Base-by-base conservation (phyloP, 1,140 invertebrate genomes). In the Nixonia krombeini region DNA sequence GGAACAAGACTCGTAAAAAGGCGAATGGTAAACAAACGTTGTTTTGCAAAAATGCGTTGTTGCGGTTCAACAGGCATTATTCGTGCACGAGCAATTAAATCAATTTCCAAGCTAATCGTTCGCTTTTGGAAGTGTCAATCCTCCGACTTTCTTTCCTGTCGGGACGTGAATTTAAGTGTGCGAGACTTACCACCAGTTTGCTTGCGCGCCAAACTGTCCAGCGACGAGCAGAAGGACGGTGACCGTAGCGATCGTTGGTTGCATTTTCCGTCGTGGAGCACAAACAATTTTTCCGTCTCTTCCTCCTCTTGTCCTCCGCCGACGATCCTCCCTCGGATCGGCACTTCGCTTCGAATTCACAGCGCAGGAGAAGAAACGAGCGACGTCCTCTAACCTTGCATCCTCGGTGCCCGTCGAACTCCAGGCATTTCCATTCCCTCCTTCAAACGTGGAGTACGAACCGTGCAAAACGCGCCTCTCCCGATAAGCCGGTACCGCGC, bases 111-210 rank as follows among this genome's bases (percentile, higher is more conserved):
- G n/a, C n/a, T n/a, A n/a, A n/a, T n/a, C n/a, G n/a, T n/a, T n/a
- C n/a, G n/a, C n/a, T n/a, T n/a, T n/a, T n/a, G n/a, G n/a, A n/a
- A n/a, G n/a, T n/a, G n/a, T n/a, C n/a, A n/a, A n/a, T n/a, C n/a
- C n/a, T n/a, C n/a, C n/a, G n/a, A n/a, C n/a, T n/a, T n/a, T n/a
- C n/a, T n/a, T n/a, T n/a, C n/a, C n/a, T n/a, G n/a, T n/a, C n/a
- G n/a, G n/a, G n/a, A 9, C 8, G 8, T 31, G 9, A n/a, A 12
- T 31, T 12, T 31, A 12, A 35, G n/a, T 5, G 7, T 35, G 4
- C 2, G 13, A 8, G 25, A 76, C 82, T 82, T 61, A 85, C 83
- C 82, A 85, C 83, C 83, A 85, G 67, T 85, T 85, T 26, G 83
- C 83, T 47, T 73, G 70, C 42, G 70, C 81, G 51, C 80, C 75